Base-by-base conservation (phyloP, 2,797 vertebrate genomes). In the Eleutherodactylus coqui region DNA sequence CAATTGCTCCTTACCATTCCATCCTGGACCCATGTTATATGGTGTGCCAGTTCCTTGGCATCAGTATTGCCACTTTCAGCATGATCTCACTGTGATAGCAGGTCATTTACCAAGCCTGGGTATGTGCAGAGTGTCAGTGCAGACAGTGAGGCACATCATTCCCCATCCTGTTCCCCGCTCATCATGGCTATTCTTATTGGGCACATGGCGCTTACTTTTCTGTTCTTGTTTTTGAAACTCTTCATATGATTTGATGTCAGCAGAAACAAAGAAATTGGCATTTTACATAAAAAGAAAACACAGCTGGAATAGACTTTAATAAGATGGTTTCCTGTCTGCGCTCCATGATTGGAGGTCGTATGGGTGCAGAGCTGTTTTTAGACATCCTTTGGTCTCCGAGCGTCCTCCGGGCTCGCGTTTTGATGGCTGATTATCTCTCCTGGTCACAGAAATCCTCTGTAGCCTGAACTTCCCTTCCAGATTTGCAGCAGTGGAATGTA, bases 311-410 rank as follows among this genome's bases (percentile, higher is more conserved):
- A 51, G 67, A n/a, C 67, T 64, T 76, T 75, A 75, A 67, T 79
- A 60, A 76, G 55, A 75, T 29, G 75, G 69, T 81, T 87, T 87
- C 86, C 86, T 87, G 86, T 79, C 86, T 84, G 86, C 11, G 8
- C 36, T 60, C 53, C 5, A 70, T 84, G 86, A 81, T 81, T 87
- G 76, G 76, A 75, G 86, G 82, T 84, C 53, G 69, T 75, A 24
- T 80, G 82, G 82, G 75, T 80, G 76, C 86, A 84, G 82, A 75
- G 82, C 82, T 87, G 86, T 87, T 87, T 87, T 87, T 87, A 87
- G 86, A 87, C 86, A 87, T 87, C 86, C 86, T 84, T 87, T 87
- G 82, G 86, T 84, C 85, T 80, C 77, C 75, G 67, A 36, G 70
- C 88, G 36, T 36, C 79, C 84, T 90, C 85, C 85, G 47, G 79